Percentiles rank a stretch among this genome's conserved stretches.
These are phyloP conservation scores for Amblyteles armatorius DNA, from an alignment of 2,888 invertebrate species.

Conservation along the genomic window DNA sequence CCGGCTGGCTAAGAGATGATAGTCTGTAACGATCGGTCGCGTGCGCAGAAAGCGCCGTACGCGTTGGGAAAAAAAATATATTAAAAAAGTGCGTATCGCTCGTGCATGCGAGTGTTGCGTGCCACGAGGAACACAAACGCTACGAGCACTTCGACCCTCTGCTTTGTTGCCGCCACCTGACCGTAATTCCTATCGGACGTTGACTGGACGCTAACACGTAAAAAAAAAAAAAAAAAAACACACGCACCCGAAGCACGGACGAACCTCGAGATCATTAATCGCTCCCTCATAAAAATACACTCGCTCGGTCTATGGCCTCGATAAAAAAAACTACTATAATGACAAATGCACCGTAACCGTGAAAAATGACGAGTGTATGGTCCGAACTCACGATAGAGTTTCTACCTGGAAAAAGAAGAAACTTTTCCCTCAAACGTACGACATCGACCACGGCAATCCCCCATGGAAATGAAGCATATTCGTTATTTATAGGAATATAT, in stretches of 20 bases:
- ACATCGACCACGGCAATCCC: neutral
- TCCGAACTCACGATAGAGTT: neutral
- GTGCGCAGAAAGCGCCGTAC: neutral
- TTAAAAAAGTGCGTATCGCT: neutral
- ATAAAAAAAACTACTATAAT: conserved; percentile 16
- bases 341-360: neutral
- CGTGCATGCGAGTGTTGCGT: neutral
- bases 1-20: conserved; percentile 14
- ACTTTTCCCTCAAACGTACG: neutral
- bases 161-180: conserved; percentile 67
- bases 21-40: neutral
- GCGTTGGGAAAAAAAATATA: neutral
- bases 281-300: neutral
- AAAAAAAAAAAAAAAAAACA: neutral
- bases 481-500: neutral
- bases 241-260: neutral
- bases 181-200: conserved; percentile 71
- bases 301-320: neutral
- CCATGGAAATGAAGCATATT: neutral
- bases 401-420: neutral
- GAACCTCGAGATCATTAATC: neutral
- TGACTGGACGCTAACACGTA: conserved; percentile 41
- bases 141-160: conserved; percentile 29
- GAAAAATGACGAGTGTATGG: neutral
- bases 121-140: conserved; percentile 2